Conservation (phyloP, 2,113 vertebrate genomes). For the Pterocles orientalis region DNA sequence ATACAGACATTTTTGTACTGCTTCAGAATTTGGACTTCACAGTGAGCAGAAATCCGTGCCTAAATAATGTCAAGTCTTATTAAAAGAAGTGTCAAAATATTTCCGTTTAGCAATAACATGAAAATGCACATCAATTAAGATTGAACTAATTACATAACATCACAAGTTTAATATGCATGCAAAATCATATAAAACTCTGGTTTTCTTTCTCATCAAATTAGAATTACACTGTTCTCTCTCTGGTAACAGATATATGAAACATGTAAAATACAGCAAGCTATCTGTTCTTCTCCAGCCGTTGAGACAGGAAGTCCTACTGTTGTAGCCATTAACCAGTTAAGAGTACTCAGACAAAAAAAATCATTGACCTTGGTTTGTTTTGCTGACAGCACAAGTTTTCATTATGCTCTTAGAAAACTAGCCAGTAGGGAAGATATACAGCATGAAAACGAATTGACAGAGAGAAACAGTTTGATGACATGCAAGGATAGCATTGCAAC, state of each 20-base stretch:
- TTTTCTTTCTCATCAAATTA: not conserved
- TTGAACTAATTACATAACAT: not conserved
- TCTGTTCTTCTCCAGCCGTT: not conserved
- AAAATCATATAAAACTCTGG: not conserved
- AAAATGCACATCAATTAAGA: not conserved
- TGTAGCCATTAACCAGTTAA: not conserved
- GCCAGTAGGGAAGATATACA: not conserved
- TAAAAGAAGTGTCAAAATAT: not conserved
- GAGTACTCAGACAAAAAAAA: not conserved
- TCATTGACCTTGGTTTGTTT: not conserved
- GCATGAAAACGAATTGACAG: not conserved
- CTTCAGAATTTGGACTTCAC: not conserved
- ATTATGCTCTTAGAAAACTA: not conserved
- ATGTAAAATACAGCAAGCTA: not conserved
- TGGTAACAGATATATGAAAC: not conserved
- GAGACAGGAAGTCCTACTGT: not conserved
- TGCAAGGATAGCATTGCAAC: not conserved
- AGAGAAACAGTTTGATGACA: not conserved
- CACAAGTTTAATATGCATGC: not conserved
- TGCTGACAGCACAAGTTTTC: slow-evolving; percentile 10
- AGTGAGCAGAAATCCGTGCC: not conserved
- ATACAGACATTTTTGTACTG: not conserved
- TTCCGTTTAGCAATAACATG: not conserved
- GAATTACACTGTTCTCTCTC: not conserved
- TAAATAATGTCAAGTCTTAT: not conserved